Base-by-base conservation (phyloP, 1,140 invertebrate genomes). In the Helicorthomorpha holstii region DNA sequence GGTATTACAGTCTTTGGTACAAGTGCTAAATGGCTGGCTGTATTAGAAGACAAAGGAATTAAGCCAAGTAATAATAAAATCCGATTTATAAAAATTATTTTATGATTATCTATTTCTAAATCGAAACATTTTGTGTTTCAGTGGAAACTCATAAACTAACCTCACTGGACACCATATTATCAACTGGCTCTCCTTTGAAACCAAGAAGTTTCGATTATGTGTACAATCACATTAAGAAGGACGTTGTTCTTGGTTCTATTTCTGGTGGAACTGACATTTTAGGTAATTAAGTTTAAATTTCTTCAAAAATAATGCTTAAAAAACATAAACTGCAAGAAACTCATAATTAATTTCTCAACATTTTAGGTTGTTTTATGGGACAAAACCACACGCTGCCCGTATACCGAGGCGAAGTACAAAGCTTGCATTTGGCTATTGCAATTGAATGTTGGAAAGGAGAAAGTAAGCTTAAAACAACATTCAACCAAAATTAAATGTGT, bases 351-450 rank as follows among this genome's bases (percentile, higher is more conserved):
- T 27, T 44, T 23, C 23, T 48, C 55, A 59, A 7, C 58, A 70
- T 75, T 43, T 72, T 75, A 52, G 74, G 71, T 3, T 75, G 73
- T 61, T 78, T 78, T 62, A 72, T 74, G 64, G 76, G 75, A 27
- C 66, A 69, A 48, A 75, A 73, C 53, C 63, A 68, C 27, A 69
- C 63, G 34, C 51, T 75, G 16, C 74, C 74, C 14, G 73, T 78
- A 2, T 63, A 72, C 54, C 60, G 62, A 48, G 77, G 76, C 22
- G 75, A 79, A 64, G 73, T 78, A 47, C 74, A 77, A 60, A 64
- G 64, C 50, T 59, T 62, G 14, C 58, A 69, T 51, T 63, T 79
- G 23, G 76, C 75, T 2, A 75, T 74, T 66, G 70, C 72, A 52
- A 62, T 76, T 50, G 61, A 71, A 53, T 61, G 64, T 53, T 72